Percentiles rank a stretch among this genome's conserved stretches.
Evolutionary conservation across 2,113 vertebrate species (phyloP).

Genomic region (Shinisaurus crocodilurus): DNA sequence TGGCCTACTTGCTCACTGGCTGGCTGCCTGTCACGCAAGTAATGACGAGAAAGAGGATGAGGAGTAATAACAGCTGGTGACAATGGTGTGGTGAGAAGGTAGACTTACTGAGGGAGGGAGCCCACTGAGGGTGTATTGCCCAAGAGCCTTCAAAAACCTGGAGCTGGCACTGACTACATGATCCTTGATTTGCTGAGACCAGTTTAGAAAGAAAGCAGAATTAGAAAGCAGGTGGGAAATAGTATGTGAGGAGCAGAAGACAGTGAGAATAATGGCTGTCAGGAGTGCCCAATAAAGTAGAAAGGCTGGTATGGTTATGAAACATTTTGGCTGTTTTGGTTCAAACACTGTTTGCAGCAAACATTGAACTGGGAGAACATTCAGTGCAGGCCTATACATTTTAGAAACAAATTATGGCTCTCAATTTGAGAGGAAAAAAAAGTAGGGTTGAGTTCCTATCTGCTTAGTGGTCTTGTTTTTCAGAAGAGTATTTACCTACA

Average conservation of each 20-base stretch:
- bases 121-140: too few relatives aligned
- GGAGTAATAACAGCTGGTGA: too few relatives aligned
- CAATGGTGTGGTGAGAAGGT: too few relatives aligned
- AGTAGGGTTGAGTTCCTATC: background rate
- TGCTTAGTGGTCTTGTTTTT: background rate
- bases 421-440: too few relatives aligned
- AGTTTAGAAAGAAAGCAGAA: background rate
- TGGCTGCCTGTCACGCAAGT: too few relatives aligned
- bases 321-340: background rate
- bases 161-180: background rate
- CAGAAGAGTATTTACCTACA: background rate
- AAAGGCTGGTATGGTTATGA: background rate
- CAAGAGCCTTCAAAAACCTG: too few relatives aligned
- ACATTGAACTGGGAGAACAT: background rate
- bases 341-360: background rate
- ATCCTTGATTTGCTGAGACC: background rate
- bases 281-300: background rate
- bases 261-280: background rate
- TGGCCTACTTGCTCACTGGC: too few relatives aligned
- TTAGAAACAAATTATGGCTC: background rate
- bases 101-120: too few relatives aligned
- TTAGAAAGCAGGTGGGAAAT: background rate
- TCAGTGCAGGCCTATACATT: background rate
- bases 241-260: background rate
- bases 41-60: too few relatives aligned